Evolutionary conservation across 2,888 invertebrate genomes (phyloP).

Genomic region (Laothoe populi): DNA sequence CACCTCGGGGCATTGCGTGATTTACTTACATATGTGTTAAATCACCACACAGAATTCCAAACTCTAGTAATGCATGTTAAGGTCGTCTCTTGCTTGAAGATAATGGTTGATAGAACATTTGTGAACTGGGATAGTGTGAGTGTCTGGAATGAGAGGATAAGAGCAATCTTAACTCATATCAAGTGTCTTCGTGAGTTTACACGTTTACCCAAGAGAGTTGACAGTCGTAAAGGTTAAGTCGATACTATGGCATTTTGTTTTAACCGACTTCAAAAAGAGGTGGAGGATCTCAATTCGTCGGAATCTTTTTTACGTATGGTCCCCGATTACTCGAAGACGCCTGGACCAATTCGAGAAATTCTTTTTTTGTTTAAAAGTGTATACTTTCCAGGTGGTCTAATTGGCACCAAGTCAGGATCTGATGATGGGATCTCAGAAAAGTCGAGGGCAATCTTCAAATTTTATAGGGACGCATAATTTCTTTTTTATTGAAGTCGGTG

Average conservation of each 20-base stretch:
- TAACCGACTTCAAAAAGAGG: too few species aligned
- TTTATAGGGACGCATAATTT: too few species aligned
- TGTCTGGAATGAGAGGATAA: conserved; percentile 1
- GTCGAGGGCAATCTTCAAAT: too few species aligned
- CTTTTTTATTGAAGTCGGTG: too few species aligned
- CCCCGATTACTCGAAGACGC: too few species aligned
- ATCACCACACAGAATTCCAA: neutral
- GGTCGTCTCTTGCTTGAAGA: neutral
- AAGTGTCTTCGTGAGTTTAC: neutral
- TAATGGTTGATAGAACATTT: neutral
- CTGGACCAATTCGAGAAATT: too few species aligned
- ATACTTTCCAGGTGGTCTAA: too few species aligned
- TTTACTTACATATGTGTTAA: neutral
- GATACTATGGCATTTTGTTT: neutral
- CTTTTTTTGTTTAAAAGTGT: too few species aligned
- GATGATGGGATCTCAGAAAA: too few species aligned
- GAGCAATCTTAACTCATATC: neutral
- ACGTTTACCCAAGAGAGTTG: neutral
- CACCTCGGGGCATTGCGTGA: conserved; percentile 12
- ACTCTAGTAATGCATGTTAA: neutral
- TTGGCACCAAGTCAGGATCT: too few species aligned
- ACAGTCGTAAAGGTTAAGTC: neutral
- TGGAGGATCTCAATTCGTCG: too few species aligned
- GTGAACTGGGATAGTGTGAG: neutral
- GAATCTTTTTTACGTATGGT: too few species aligned